phyloP scores from a whole-genome alignment of 2,888 invertebrate species.

The Parapristionchus giblindavisi region DNA sequence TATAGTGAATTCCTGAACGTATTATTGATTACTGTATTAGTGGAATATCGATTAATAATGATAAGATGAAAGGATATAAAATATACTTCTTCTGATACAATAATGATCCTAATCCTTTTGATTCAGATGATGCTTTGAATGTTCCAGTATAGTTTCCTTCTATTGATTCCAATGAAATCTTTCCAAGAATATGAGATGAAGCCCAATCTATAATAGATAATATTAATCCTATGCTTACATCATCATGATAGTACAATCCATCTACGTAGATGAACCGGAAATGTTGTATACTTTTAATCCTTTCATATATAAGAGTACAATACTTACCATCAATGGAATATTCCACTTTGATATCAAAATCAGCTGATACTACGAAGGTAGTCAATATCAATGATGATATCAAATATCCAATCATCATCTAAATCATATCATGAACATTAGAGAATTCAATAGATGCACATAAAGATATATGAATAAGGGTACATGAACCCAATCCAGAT shows the following conservation, averaged over 20 bases:
- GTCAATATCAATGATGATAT: slow-evolving; percentile 17
- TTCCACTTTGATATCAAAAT: slow-evolving; percentile 36
- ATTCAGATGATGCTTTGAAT: slow-evolving; percentile 41
- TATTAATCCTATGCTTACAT: too few species aligned
- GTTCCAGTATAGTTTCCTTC: slow-evolving; percentile 61
- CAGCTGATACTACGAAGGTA: not conserved
- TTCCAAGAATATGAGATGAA: slow-evolving; percentile 4
- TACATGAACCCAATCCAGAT: slow-evolving; percentile 8
- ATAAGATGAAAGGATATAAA: not conserved
- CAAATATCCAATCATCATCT: slow-evolving; percentile 17
- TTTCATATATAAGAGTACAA: not conserved
- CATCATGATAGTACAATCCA: too few species aligned
- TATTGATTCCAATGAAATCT: slow-evolving; percentile 34
- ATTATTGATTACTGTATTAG: not conserved
- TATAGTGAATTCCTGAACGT: slow-evolving; percentile 3
- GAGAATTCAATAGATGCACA: not conserved
- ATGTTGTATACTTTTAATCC: not conserved
- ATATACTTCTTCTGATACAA: slow-evolving; percentile 16
- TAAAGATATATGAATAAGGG: slow-evolving; percentile 24
- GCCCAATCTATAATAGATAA: slow-evolving; percentile 14
- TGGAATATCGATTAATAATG: not conserved
- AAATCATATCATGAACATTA: not conserved
- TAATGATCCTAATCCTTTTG: not conserved
- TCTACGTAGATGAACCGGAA: too few species aligned
- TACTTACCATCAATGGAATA: slow-evolving; percentile 34